Evolutionary conservation across 2,888 invertebrate species (phyloP), one percentile per base, ranked within the genome.

Genomic region (Notodromas monacha): DNA sequence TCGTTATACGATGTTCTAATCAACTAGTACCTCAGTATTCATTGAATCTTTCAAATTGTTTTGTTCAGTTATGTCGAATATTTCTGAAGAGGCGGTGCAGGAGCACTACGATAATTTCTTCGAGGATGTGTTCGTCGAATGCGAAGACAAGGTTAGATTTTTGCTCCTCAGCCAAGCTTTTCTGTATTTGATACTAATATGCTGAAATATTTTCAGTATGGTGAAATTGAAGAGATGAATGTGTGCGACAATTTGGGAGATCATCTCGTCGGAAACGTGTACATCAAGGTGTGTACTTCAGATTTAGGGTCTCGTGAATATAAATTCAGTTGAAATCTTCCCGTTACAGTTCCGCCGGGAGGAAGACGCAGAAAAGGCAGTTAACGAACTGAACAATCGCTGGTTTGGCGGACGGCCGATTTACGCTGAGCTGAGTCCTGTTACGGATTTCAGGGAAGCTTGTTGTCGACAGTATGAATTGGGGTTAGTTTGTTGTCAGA

Each of bases 181-280:
- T n/a, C n/a, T n/a, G n/a, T n/a, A n/a, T n/a, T n/a, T n/a, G n/a
- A n/a, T n/a, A n/a, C n/a, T n/a, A n/a, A n/a, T n/a, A n/a, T n/a
- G n/a, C n/a, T 32, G 29, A 12, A 13, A 16, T 10, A 12, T 10
- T 30, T 33, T 29, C 44, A 58, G 56, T 96, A 96, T 53, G 96
- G 96, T 0, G 89, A 92, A 54, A 92, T 96, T 43, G 96, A 99
- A 51, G 96, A 99, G 53, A 92, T 96, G 86, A 96, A 96, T 55
- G 89, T 99, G 2, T 99, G 96, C 53, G 96, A 96, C 52, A 99
- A 99, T 52, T 63, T 96, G 35, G 89, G 89, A 3, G 89, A 92
- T 49, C 92, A 92, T 48, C 59, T 96, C 38, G 89, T 96, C 26
- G 96, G 96, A 33, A 96, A 96, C 59, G 92, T 96, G 32, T 96